A percentile compares a stretch with the other conserved stretches of the same genome.
Conservation (phyloP, 2,888 invertebrate species). For the Lycaena phlaeas region DNA sequence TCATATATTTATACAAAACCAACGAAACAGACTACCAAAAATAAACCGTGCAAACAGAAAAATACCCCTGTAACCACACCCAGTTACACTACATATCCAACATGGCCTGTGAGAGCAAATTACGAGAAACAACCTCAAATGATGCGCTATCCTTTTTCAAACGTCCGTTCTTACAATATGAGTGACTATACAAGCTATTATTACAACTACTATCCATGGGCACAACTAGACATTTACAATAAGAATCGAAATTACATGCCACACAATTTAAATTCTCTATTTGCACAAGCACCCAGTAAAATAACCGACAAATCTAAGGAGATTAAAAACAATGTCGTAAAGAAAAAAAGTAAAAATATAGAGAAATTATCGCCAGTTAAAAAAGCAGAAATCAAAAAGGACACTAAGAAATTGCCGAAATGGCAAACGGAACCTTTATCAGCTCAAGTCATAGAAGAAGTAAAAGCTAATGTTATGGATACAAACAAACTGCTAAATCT, state of each 20-base stretch:
- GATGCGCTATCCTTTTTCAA: slow-evolving; percentile 42
- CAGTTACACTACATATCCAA: neutral
- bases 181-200: slow-evolving; percentile 23
- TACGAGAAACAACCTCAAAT: neutral
- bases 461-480: slow-evolving; percentile 40
- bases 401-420: slow-evolving; percentile 14
- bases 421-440: slow-evolving; percentile 51
- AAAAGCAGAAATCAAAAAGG: neutral
- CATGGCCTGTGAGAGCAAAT: neutral
- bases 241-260: slow-evolving; percentile 22
- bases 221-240: slow-evolving; percentile 26
- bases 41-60: slow-evolving; percentile 18
- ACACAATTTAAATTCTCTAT: slow-evolving; percentile 19
- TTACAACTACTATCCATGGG: slow-evolving; percentile 28
- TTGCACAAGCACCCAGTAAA: slow-evolving; percentile 20
- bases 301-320: slow-evolving; percentile 1
- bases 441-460: slow-evolving; percentile 38
- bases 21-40: slow-evolving; percentile 8
- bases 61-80: too few relatives aligned
- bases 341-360: slow-evolving; percentile 12
- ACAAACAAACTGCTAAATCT: slow-evolving; percentile 34
- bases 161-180: slow-evolving; percentile 31
- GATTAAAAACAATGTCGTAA: neutral
- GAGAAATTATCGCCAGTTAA: slow-evolving; percentile 3
- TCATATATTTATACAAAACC: slow-evolving; percentile 32